Conservation (phyloP, 2,113 vertebrate genomes). For the Pelvicachromis taeniatus region DNA sequence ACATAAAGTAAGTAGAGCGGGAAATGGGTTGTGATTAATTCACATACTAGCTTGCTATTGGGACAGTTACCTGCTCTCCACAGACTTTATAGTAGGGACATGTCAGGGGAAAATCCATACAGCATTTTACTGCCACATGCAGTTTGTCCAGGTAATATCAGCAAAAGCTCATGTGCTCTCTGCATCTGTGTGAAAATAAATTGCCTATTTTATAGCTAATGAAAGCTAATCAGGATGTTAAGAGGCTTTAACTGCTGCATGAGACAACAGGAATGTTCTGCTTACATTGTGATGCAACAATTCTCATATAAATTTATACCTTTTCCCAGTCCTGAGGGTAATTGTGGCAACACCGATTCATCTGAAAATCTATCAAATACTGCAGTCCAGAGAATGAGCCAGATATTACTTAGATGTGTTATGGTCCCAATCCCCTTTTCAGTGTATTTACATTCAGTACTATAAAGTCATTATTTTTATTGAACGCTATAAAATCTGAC, state of each 20-base stretch:
- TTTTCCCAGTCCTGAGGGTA: not conserved
- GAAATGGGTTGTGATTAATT: not conserved
- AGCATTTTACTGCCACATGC: not conserved
- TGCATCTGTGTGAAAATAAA: not conserved
- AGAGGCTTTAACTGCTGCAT: not conserved
- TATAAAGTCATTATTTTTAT: not conserved
- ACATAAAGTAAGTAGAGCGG: not conserved
- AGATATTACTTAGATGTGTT: not conserved
- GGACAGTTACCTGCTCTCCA: not conserved
- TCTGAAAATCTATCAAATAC: not conserved
- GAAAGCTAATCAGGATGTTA: not conserved
- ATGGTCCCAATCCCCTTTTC: not conserved
- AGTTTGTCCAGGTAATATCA: not conserved
- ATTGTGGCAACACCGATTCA: not conserved
- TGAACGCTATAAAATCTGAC: not conserved
- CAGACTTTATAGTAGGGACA: not conserved
- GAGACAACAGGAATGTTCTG: not conserved
- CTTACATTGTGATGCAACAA: not conserved
- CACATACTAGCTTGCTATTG: not conserved
- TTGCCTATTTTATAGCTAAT: not conserved
- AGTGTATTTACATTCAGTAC: not conserved
- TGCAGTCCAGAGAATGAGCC: not conserved
- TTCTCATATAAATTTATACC: not conserved
- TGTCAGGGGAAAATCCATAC: not conserved
- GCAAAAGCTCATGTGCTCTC: not conserved